Base-by-base conservation (phyloP, 1,140 invertebrate genomes). In the Aphaenogaster ashmeadi region DNA sequence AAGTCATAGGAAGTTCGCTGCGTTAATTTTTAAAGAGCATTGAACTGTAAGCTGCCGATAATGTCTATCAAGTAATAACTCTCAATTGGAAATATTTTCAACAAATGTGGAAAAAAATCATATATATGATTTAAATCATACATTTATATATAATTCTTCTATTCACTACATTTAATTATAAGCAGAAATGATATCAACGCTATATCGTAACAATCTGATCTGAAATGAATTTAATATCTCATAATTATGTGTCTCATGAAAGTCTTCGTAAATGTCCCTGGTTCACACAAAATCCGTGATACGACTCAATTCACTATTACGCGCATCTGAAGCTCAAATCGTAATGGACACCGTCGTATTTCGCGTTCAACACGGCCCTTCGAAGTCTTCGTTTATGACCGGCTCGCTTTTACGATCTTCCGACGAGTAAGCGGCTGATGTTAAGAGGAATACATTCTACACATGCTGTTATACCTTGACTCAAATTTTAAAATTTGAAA, bases 11-110 rank as follows among this genome's bases (percentile, higher is more conserved):
- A 56, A 52, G 50, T 74, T 38, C 66, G 50, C 50, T 56, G 33
- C 27, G 33, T 74, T 74, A 74, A 74, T 74, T 56, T 74, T 74
- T 74, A 54, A 69, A 56, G 50, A 56, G 50, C 71, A 56, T 58
- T 56, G 52, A 41, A 11, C 71, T 74, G 71, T 74, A 56, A 74
- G 71, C 18, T 2, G 71, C 36, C 11, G 71, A 74, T 74, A 74
- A 74, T 38, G n/a, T 41, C 44, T 52, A 50, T 71, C 50, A 56
- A 38, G n/a, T 58, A 56, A 56, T 56, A 38, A 41, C 5, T 21
- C 56, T 56, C 33, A 74, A 38, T 74, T 74, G n/a, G 5, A 74
- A 74, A 74, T 56, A 74, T 74, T 38, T 56, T n/a, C 52, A 74
- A 0, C 18, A 74, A 56, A 74, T 56, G 9, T 56, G 0, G 2